Evolutionary conservation across 2,888 invertebrate genomes (phyloP), one percentile per base, ranked within the genome.

Genomic region (Caenorhabditis doughertyi): DNA sequence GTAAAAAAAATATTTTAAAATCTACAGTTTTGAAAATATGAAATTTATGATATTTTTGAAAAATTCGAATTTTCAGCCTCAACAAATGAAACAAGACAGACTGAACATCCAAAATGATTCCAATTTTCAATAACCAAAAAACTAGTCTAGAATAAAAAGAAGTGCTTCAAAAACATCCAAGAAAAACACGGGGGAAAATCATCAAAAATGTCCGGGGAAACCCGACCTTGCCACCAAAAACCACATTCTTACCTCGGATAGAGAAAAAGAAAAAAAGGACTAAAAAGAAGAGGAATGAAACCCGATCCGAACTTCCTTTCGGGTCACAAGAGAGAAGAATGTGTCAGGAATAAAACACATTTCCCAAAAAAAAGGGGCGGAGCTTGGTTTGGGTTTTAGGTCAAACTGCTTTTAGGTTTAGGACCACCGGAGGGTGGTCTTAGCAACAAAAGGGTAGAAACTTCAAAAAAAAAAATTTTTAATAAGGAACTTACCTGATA

Each of bases 201-300:
- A n/a, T n/a, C n/a, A n/a, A n/a, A n/a, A n/a, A n/a, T n/a, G n/a
- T n/a, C n/a, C n/a, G n/a, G n/a, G n/a, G 60, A 64, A 64, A 64
- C 44, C 62, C 62, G 62, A 62, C 44, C 27, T 44, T 44, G 18
- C 16, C 39, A 39, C 39, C 39, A 39, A 39, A 39, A 39, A 39
- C 39, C 39, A 39, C 4, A 32, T 32, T 32, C 32, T 32, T 32
- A 32, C 32, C 32, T 32, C 32, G 5, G 9, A 7, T 9, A 7
- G 4, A 7, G 11, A 7, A 16, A 42, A 3, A 42, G 42, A 42
- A 13, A 42, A 16, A 7, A 3, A 16, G 16, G 13, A 16, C 8
- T 3, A 42, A 18, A 47, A 18, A 47, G 13, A 18, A 47, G 8
- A 35, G 35, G 9, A 18, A 47, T 18, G 44, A 47, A 47, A 47